These are phyloP conservation scores for Panagrolaimus sp. DNA, from an alignment of 1,140 invertebrate genomes.

Conservation along the genomic window DNA sequence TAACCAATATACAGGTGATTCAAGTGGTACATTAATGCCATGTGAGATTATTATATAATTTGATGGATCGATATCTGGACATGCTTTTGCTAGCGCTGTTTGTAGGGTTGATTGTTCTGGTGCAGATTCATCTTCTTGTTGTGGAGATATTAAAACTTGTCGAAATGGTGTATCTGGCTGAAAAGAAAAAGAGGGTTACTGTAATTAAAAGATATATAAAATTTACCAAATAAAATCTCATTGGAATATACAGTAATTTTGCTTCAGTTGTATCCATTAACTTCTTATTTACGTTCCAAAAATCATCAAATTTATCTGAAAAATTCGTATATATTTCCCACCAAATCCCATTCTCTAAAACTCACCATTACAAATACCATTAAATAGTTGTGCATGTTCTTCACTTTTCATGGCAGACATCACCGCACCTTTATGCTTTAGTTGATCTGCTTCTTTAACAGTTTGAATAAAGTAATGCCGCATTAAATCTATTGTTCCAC, in stretches of 20 bases:
- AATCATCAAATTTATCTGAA: slow-evolving; percentile 94
- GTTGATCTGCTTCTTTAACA: slow-evolving; percentile 91
- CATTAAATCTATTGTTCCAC: slow-evolving; percentile 71
- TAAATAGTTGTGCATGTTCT: slow-evolving; percentile 92
- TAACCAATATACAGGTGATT: slow-evolving; percentile 92
- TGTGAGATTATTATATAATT: slow-evolving; percentile 71
- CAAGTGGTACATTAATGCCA: slow-evolving; percentile 75
- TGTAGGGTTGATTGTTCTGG: slow-evolving; percentile 22
- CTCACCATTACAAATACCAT: slow-evolving; percentile 80
- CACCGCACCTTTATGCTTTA: slow-evolving; percentile 85
- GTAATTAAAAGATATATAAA: slow-evolving; percentile 65
- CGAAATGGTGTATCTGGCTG: slow-evolving; percentile 59
- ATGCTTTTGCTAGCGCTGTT: slow-evolving; percentile 27
- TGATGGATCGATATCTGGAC: slow-evolving; percentile 16
- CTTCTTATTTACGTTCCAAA: slow-evolving; percentile 90
- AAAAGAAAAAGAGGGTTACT: slow-evolving; percentile 67
- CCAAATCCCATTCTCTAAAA: too few relatives aligned
- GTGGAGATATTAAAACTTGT: slow-evolving; percentile 18
- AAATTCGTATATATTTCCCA: too few relatives aligned
- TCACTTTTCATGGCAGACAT: slow-evolving; percentile 92
- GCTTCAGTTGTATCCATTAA: slow-evolving; percentile 67
- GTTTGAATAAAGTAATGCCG: slow-evolving; percentile 88
- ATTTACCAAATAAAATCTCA: slow-evolving; percentile 40
- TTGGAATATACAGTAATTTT: slow-evolving; percentile 62
- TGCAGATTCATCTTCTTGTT: slow-evolving; percentile 63